Evolutionary conservation across 2,888 invertebrate genomes (phyloP).

Genomic region (Lymantria monacha): DNA sequence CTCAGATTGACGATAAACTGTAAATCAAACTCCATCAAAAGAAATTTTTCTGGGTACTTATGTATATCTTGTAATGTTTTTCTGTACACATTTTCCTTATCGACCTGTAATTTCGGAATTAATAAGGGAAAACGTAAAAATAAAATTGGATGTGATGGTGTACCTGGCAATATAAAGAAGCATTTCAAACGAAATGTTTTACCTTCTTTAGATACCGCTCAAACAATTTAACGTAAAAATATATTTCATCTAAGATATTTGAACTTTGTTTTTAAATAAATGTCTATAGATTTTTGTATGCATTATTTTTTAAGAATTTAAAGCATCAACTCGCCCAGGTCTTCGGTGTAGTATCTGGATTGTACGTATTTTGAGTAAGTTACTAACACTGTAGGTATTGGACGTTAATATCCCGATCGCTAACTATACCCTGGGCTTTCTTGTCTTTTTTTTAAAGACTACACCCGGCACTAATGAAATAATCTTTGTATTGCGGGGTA

Average conservation of each 20-base stretch:
- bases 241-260: constrained; percentile 1
- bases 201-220: constrained; percentile 12
- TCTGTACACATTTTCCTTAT: constrained; percentile 13
- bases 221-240: constrained; percentile 11
- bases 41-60: constrained; percentile 22
- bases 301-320: no score
- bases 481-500: no score
- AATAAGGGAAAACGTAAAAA: constrained; percentile 11
- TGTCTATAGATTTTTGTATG: constrained; percentile 7
- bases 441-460: no score
- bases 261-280: not conserved
- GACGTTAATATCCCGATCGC: no score
- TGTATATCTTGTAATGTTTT: constrained; percentile 8
- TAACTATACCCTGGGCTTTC: no score
- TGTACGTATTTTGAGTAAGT: no score
- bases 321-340: no score
- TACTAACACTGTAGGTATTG: no score
- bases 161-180: constrained; percentile 8
- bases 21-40: constrained; percentile 38
- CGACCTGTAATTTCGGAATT: constrained; percentile 14
- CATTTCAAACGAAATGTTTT: constrained; percentile 13
- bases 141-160: constrained; percentile 2
- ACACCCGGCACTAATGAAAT: no score
- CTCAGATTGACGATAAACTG: constrained; percentile 28
- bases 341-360: no score